Conservation (phyloP, 2,113 vertebrate genomes). For the Apus apus region DNA sequence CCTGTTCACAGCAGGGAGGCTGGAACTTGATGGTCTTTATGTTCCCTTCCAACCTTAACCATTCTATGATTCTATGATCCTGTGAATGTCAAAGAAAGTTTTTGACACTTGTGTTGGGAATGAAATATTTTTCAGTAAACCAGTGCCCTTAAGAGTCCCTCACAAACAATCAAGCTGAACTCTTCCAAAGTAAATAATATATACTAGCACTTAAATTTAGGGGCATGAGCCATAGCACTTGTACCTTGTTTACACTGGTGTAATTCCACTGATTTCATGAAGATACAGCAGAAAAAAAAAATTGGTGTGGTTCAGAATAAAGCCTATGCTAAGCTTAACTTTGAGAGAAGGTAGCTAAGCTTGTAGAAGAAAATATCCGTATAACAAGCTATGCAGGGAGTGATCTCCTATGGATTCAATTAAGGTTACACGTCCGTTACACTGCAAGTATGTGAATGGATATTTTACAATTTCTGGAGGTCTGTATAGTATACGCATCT, state of each 20-base stretch:
- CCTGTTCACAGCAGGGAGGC: too few relatives aligned
- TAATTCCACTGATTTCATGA: background rate
- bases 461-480: conserved; percentile 8
- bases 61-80: too few relatives aligned
- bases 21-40: too few relatives aligned
- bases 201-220: background rate
- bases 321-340: background rate
- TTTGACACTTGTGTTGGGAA: background rate
- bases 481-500: background rate
- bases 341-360: background rate
- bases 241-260: background rate
- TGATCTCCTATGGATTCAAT: background rate
- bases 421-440: background rate
- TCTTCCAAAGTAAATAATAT: background rate
- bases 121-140: background rate
- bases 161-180: background rate
- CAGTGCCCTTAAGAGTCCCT: background rate
- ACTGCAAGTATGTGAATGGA: background rate
- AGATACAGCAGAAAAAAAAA: background rate
- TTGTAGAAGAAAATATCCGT: background rate
- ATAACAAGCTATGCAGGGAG: background rate
- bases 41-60: too few relatives aligned
- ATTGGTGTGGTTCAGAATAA: background rate
- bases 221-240: background rate
- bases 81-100: background rate